phyloP scores from a whole-genome alignment of 2,797 vertebrate species.

The Allobates femoralis region DNA sequence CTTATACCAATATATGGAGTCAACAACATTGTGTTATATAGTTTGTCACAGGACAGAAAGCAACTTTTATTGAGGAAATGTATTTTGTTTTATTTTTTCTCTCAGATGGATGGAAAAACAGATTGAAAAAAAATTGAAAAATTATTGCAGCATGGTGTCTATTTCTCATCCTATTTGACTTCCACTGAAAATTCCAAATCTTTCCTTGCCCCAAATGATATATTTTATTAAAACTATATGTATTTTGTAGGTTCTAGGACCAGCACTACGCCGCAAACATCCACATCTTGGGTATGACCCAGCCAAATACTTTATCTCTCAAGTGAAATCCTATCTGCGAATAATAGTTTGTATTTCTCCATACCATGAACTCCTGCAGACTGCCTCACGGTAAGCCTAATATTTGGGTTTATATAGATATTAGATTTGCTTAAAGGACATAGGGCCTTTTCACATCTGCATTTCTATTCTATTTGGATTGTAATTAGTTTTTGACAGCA shows the following conservation, averaged over 20 bases:
- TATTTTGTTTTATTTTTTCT: neutral
- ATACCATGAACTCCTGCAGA: conserved; percentile 45
- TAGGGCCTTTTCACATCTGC: too few species aligned
- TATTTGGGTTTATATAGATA: neutral
- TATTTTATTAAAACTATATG: neutral
- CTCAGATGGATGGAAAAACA: neutral
- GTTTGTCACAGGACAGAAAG: neutral
- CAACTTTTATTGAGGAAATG: neutral
- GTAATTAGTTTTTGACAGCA: too few species aligned
- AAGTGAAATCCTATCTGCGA: conserved; percentile 58
- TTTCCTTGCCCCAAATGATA: neutral
- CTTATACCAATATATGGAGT: too few species aligned
- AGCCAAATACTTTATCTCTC: conserved; percentile 57
- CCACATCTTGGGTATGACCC: conserved; percentile 57
- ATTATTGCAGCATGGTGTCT: neutral
- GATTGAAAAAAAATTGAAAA: neutral
- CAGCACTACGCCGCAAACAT: conserved; percentile 53
- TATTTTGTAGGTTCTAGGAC: conserved; percentile 48
- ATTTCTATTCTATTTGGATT: too few species aligned
- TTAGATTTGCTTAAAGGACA: too few species aligned
- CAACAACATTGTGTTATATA: too few species aligned
- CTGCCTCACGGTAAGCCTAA: conserved; percentile 42
- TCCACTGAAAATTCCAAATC: neutral
- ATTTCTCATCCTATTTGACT: neutral
- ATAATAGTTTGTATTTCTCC: conserved; percentile 62